phyloP scores from a whole-genome alignment of 1,140 invertebrate species.

The Rhopalosiphum maidis region DNA sequence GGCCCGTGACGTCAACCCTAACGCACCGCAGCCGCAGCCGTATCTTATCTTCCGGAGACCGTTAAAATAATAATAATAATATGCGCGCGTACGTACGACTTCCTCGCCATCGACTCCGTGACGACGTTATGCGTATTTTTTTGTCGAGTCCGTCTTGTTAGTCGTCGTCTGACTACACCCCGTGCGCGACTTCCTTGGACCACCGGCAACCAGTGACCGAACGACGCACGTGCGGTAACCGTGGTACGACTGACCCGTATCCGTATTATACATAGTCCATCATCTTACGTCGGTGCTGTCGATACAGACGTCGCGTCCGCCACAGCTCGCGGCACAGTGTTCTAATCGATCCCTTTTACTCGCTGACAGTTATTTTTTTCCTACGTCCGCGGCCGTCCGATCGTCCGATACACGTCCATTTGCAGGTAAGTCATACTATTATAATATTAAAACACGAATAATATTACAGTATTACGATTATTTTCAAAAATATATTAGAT shows the following conservation, averaged over 20 bases:
- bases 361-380: neutral
- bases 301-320: neutral
- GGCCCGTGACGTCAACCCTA: slow-evolving; percentile 52
- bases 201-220: neutral
- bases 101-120: neutral
- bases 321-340: neutral
- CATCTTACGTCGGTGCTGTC: neutral
- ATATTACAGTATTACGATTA: neutral
- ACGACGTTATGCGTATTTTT: neutral
- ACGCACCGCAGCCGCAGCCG: neutral
- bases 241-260: neutral
- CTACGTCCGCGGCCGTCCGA: neutral
- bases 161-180: slow-evolving; percentile 32
- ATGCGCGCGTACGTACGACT: neutral
- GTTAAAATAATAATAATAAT: slow-evolving; percentile 49
- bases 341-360: neutral
- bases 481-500: too few species aligned
- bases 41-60: slow-evolving; percentile 57
- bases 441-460: neutral
- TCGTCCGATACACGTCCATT: neutral
- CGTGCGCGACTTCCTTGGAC: neutral
- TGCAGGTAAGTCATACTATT: neutral
- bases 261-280: neutral
- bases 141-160: slow-evolving; percentile 2
- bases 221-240: neutral